These are phyloP conservation scores for Sebastiscus albofasciatus DNA, from an alignment of 2,797 vertebrate species.

Conservation along the genomic window DNA sequence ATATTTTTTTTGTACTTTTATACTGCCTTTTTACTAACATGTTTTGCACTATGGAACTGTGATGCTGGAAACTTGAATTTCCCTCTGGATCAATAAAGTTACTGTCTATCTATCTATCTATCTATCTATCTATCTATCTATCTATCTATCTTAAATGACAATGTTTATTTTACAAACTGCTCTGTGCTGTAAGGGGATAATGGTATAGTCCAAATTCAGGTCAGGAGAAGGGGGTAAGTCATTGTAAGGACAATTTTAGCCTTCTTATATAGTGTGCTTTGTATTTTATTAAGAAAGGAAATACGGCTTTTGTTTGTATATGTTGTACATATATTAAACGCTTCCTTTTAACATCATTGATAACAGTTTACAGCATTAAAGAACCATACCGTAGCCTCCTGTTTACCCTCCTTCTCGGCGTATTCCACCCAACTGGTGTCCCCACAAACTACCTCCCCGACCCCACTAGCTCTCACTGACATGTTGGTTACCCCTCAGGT, in stretches of 20 bases:
- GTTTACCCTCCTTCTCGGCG: neutral
- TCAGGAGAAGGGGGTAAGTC: neutral
- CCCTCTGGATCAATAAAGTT: no score
- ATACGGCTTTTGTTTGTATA: neutral
- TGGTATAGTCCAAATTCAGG: neutral
- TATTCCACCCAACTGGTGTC: neutral
- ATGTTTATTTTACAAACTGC: neutral
- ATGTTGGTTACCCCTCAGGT: neutral
- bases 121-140: no score
- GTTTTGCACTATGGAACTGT: no score
- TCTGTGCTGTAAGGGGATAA: neutral
- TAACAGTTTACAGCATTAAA: neutral
- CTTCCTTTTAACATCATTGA: neutral
- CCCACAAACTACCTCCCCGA: neutral
- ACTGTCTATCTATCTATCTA: no score
- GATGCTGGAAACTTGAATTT: no score
- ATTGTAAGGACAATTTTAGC: neutral
- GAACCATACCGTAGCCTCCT: neutral
- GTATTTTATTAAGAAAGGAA: no score
- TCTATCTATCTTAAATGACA: no score
- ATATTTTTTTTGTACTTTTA: no score
- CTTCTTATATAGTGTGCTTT: neutral
- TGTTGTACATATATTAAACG: neutral
- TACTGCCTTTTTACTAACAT: no score
- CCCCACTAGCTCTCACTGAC: neutral